A percentile compares a stretch with the other conserved stretches of the same genome.
Evolutionary conservation across 2,888 invertebrate genomes (phyloP).

Genomic region (Scaptomyza tumidula): DNA sequence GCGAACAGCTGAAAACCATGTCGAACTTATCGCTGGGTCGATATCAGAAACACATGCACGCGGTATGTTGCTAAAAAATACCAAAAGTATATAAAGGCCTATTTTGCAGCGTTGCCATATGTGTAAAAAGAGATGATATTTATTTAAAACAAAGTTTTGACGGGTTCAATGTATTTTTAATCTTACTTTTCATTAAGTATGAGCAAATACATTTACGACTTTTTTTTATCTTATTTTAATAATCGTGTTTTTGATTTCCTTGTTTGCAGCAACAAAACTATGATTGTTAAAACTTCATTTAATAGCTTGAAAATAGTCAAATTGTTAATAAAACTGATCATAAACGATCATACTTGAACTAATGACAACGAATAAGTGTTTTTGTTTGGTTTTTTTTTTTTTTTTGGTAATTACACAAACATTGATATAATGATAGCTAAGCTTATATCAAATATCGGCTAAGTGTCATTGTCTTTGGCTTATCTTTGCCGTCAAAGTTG

Average conservation of each 20-base stretch:
- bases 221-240: background rate
- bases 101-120: background rate
- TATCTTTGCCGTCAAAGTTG: slow-evolving; percentile 8
- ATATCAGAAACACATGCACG: slow-evolving; percentile 5
- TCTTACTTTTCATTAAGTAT: background rate
- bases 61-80: background rate
- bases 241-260: background rate
- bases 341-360: background rate
- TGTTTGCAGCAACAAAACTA: too few relatives aligned
- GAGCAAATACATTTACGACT: background rate
- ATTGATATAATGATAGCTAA: background rate
- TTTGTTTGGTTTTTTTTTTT: background rate
- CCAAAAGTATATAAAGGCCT: slow-evolving; percentile 2
- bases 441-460: background rate
- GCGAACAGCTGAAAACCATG: slow-evolving; percentile 34
- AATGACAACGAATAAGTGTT: background rate
- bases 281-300: background rate
- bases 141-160: background rate
- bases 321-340: background rate
- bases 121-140: background rate
- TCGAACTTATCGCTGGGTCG: slow-evolving; percentile 4
- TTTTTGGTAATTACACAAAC: background rate
- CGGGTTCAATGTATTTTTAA: background rate
- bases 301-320: background rate
- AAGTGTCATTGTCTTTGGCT: too few relatives aligned